Percentiles rank a stretch among this genome's conserved stretches.
Evolutionary conservation across 2,888 invertebrate genomes (phyloP).

Genomic region (Julus scandinavius): DNA sequence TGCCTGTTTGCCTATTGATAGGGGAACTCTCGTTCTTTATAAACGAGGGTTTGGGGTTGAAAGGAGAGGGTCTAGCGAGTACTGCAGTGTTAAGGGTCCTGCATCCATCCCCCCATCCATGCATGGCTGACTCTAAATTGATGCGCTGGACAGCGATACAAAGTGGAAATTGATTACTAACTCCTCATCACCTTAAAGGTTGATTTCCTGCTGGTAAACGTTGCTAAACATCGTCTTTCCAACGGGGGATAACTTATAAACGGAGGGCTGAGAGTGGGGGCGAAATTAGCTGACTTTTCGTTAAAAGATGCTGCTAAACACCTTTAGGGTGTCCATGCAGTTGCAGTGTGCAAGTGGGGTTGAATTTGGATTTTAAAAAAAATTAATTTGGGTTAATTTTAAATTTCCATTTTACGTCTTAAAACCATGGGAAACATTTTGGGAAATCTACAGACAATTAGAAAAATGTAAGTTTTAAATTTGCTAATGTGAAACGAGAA

Average conservation of each 20-base stretch:
- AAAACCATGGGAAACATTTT: too few relatives aligned
- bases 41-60: background rate
- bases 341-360: too few relatives aligned
- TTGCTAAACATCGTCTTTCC: slow-evolving; percentile 46
- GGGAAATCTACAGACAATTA: too few relatives aligned
- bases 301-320: too few relatives aligned
- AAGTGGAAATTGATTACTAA: slow-evolving; percentile 54
- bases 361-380: too few relatives aligned
- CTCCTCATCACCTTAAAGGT: slow-evolving; percentile 50
- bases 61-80: background rate
- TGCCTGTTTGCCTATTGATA: slow-evolving; percentile 46
- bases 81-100: background rate
- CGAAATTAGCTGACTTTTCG: background rate
- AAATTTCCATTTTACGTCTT: too few relatives aligned
- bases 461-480: too few relatives aligned
- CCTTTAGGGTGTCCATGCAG: too few relatives aligned
- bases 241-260: background rate
- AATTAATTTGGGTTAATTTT: too few relatives aligned
- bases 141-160: slow-evolving; percentile 48
- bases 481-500: too few relatives aligned
- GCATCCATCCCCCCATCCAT: slow-evolving; percentile 31
- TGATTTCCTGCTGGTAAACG: slow-evolving; percentile 53
- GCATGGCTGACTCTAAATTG: slow-evolving; percentile 48
- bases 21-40: background rate
- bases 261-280: background rate